These are phyloP conservation scores for Apocheima hispidaria DNA, from an alignment of 2,888 invertebrate species.

Conservation along the genomic window DNA sequence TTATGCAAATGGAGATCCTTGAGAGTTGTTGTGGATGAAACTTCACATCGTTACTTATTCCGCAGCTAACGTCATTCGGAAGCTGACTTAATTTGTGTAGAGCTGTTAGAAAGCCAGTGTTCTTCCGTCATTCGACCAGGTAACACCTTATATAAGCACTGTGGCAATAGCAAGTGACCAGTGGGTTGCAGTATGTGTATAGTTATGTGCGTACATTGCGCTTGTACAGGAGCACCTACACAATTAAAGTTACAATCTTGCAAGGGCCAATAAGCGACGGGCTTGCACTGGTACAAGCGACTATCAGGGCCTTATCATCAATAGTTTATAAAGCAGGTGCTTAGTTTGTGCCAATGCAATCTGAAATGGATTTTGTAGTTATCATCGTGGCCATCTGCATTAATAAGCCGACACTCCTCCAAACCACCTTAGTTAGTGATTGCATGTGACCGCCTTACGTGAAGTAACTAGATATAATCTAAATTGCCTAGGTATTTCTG, in stretches of 20 bases:
- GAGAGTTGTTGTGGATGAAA: no score
- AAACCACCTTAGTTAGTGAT: constrained; percentile 49
- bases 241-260: constrained; percentile 8
- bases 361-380: constrained; percentile 37
- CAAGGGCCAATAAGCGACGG: background rate
- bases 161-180: no score
- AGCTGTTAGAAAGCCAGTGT: no score
- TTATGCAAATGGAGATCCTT: no score
- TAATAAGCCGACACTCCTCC: constrained; percentile 46
- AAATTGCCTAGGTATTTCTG: constrained; percentile 61
- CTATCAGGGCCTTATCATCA: constrained; percentile 10
- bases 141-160: no score
- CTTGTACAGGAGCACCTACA: no score
- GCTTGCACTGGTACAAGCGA: constrained; percentile 4
- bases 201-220: no score
- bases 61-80: no score
- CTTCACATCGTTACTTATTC: no score
- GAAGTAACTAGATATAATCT: constrained; percentile 67
- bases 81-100: no score
- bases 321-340: constrained; percentile 38
- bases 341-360: constrained; percentile 37
- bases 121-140: no score
- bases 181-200: no score
- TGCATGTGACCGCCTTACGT: constrained; percentile 66
- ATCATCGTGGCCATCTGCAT: constrained; percentile 42